These are phyloP conservation scores for Drosophila mauritiana DNA, from an alignment of 1,140 invertebrate genomes.

Conservation along the genomic window DNA sequence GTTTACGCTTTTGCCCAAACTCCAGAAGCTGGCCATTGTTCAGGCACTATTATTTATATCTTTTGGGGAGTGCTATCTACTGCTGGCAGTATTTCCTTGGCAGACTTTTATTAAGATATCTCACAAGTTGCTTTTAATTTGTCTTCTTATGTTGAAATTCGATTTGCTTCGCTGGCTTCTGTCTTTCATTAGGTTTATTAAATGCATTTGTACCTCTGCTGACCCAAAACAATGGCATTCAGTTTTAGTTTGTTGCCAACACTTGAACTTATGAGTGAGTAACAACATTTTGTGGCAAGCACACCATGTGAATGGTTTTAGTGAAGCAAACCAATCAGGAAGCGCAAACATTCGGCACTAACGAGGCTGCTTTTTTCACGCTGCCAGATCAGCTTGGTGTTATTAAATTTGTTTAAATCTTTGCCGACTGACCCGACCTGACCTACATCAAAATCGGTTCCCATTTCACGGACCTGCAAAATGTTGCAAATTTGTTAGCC, in stretches of 20 bases:
- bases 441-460: constrained; percentile 52
- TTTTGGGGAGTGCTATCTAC: constrained; percentile 28
- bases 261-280: too few species aligned
- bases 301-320: too few species aligned
- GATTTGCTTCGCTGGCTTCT: constrained; percentile 1
- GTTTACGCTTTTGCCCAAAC: background rate
- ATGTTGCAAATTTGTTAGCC: constrained; percentile 47
- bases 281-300: too few species aligned
- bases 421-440: constrained; percentile 18
- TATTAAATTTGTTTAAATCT: constrained; percentile 47
- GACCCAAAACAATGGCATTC: background rate
- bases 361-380: background rate
- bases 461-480: constrained; percentile 29
- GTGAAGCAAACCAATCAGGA: too few species aligned
- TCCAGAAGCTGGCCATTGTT: background rate
- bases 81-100: background rate
- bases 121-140: background rate
- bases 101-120: background rate
- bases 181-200: constrained; percentile 19
- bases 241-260: background rate
- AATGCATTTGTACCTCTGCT: constrained; percentile 1
- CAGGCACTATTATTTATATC: constrained; percentile 6
- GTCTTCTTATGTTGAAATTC: background rate
- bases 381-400: constrained; percentile 1
- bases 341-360: background rate